phyloP scores from a whole-genome alignment of 2,888 invertebrate genomes.

The Oligia fasciuncula region DNA sequence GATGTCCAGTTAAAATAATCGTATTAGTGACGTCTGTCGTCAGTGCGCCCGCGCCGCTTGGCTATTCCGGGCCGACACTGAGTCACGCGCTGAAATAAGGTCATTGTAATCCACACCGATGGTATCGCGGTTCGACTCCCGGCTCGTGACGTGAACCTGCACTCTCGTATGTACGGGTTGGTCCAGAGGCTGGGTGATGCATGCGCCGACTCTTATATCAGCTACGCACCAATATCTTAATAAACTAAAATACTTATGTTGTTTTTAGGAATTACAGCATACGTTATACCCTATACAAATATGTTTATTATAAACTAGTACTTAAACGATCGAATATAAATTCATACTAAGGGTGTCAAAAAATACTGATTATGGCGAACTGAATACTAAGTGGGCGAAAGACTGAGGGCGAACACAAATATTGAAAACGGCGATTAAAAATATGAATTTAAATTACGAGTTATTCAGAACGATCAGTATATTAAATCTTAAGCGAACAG shows the following conservation, averaged over 20 bases:
- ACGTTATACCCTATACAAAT: neutral
- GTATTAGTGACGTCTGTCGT: slow-evolving; percentile 41
- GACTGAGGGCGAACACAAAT: too few relatives aligned
- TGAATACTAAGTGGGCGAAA: too few relatives aligned
- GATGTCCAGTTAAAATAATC: slow-evolving; percentile 38
- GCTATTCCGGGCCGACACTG: slow-evolving; percentile 69
- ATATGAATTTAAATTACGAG: too few relatives aligned
- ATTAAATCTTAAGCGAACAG: too few relatives aligned
- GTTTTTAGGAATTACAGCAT: neutral
- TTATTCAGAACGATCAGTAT: too few relatives aligned
- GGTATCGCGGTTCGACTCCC: slow-evolving; percentile 63
- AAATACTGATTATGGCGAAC: too few relatives aligned
- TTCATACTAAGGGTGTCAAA: too few relatives aligned
- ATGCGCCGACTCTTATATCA: neutral
- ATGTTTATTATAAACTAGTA: neutral
- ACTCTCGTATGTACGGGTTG: slow-evolving; percentile 1
- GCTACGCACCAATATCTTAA: neutral
- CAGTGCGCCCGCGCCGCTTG: slow-evolving; percentile 52
- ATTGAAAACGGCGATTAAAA: too few relatives aligned
- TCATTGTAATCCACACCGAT: slow-evolving; percentile 82
- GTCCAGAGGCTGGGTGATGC: neutral
- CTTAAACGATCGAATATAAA: too few relatives aligned
- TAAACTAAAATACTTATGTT: neutral
- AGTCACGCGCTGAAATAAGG: slow-evolving; percentile 76
- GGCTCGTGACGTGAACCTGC: slow-evolving; percentile 36